Conservation (phyloP, 2,888 invertebrate genomes). For the Eristalinus sepulchralis region DNA sequence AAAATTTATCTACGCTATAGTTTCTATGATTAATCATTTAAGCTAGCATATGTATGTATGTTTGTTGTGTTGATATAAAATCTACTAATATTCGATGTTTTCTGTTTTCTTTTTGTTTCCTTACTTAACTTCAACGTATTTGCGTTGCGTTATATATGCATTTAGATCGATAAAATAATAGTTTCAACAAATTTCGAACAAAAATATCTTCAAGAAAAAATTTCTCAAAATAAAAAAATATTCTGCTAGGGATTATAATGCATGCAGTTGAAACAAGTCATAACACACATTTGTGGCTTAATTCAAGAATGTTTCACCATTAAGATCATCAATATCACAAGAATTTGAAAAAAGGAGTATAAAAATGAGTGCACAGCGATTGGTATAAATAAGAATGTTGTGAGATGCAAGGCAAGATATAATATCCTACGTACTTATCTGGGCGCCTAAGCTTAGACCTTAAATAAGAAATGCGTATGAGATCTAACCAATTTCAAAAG, state of each 20-base stretch:
- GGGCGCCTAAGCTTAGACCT: constrained; percentile 11
- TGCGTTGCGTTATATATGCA: constrained; percentile 37
- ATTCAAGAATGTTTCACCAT: background rate
- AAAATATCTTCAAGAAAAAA: constrained; percentile 25
- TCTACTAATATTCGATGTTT: constrained; percentile 72
- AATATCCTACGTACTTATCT: background rate
- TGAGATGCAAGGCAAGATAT: background rate
- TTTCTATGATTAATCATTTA: constrained; percentile 26
- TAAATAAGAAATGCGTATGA: constrained; percentile 49
- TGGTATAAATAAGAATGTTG: constrained; percentile 28
- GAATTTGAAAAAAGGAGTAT: constrained; percentile 36
- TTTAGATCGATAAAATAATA: constrained; percentile 34
- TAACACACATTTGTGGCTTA: constrained; percentile 8
- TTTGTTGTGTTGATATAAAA: constrained; percentile 64
- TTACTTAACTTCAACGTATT: constrained; percentile 27
- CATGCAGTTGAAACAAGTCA: background rate
- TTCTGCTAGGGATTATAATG: background rate
- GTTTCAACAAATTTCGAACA: background rate
- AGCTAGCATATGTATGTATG: constrained; percentile 15
- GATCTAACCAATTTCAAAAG: constrained; percentile 49
- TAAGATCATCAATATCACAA: constrained; percentile 64
- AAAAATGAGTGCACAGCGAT: constrained; percentile 46
- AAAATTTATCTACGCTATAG: constrained; percentile 42
- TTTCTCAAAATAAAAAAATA: background rate
- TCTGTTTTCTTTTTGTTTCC: constrained; percentile 29